Evolutionary conservation across 2,113 vertebrate genomes (phyloP).

Genomic region (Geothlypis trichas): DNA sequence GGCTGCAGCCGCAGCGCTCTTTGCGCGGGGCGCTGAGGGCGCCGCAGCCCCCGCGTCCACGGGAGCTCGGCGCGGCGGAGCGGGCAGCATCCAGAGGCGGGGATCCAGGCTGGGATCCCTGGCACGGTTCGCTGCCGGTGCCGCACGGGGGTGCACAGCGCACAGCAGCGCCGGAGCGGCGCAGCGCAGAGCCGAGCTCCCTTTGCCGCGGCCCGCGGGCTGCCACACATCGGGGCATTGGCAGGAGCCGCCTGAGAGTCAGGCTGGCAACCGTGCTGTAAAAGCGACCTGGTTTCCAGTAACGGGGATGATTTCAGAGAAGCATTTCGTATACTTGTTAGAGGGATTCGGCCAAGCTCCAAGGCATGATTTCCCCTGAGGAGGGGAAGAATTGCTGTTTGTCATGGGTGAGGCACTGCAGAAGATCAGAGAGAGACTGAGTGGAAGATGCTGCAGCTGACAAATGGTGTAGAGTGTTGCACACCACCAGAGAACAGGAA

Average conservation of each 20-base stretch:
- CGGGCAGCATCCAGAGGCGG: not conserved
- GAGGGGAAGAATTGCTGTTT: not conserved
- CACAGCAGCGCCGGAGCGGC: not conserved
- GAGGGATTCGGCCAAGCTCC: not conserved
- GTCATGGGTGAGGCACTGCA: not conserved
- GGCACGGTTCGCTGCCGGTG: not conserved
- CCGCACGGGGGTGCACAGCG: not conserved
- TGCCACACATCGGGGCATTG: not conserved
- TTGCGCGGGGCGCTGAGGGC: not conserved
- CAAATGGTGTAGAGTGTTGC: fast-evolving
- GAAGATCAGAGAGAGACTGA: not conserved
- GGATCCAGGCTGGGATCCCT: not conserved
- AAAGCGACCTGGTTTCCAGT: not conserved
- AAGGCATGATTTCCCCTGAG: not conserved
- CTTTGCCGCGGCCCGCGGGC: not conserved
- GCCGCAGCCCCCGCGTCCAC: not conserved
- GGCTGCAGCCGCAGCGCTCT: not conserved
- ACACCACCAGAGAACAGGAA: not conserved
- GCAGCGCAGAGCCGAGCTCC: too few relatives aligned
- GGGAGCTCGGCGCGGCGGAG: not conserved
- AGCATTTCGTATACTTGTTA: not conserved
- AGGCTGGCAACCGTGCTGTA: not conserved
- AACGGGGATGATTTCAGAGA: not conserved
- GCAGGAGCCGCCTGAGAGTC: not conserved
- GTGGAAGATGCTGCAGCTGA: not conserved